phyloP scores from a whole-genome alignment of 2,888 invertebrate species.

The Hoplodrina blanda region DNA sequence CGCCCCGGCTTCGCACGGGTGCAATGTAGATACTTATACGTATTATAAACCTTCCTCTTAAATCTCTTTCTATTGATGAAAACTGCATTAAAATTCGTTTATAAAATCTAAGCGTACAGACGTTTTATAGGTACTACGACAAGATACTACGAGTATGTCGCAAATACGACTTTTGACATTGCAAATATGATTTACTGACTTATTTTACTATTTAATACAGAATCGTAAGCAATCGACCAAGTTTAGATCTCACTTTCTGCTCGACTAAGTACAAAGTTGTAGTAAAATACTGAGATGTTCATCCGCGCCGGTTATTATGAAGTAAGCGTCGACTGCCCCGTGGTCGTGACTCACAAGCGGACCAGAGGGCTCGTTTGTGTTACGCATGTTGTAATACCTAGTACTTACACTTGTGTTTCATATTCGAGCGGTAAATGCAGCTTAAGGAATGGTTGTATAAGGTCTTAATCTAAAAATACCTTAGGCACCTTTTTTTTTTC shows the following conservation, averaged over 20 bases:
- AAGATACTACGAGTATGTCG: too few relatives aligned
- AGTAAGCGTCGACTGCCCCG: neutral
- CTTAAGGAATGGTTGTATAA: constrained; percentile 11
- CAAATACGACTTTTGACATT: too few relatives aligned
- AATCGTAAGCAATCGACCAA: neutral
- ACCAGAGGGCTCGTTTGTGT: constrained; percentile 8
- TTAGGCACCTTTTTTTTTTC: constrained; percentile 1
- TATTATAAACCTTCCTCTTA: too few relatives aligned
- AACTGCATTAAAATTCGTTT: too few relatives aligned
- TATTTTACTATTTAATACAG: neutral
- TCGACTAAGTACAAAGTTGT: too few relatives aligned
- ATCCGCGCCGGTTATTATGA: neutral
- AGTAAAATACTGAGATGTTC: neutral
- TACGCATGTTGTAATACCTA: neutral
- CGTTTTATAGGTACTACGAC: too few relatives aligned
- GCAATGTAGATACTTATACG: too few relatives aligned
- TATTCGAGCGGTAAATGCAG: neutral
- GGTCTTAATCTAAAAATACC: neutral
- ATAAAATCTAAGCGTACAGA: too few relatives aligned
- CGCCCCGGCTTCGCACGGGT: too few relatives aligned
- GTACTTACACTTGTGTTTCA: neutral
- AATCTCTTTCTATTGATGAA: too few relatives aligned
- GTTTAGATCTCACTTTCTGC: neutral
- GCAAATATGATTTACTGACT: too few relatives aligned
- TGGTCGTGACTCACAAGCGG: constrained; percentile 17